Conservation (phyloP, 2,888 invertebrate species). For the Platerodrilus igneus region DNA sequence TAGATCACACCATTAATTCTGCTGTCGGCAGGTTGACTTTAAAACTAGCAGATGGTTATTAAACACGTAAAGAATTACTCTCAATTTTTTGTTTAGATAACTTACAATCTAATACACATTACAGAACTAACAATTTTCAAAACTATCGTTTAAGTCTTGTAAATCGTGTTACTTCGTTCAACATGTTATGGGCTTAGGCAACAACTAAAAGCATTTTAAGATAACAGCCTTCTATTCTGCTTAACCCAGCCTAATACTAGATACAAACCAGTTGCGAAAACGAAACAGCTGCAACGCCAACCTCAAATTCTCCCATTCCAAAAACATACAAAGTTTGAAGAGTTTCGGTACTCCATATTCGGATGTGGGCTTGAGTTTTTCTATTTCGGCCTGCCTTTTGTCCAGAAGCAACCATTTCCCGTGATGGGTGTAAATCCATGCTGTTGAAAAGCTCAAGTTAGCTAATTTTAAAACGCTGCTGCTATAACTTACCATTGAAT, state of each 20-base stretch:
- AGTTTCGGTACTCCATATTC: slow-evolving; percentile 89
- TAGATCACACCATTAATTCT: too few species aligned
- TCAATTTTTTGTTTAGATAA: too few species aligned
- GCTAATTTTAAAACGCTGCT: neutral
- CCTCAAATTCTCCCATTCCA: slow-evolving; percentile 85
- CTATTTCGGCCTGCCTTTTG: slow-evolving; percentile 80
- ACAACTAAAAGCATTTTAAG: too few species aligned
- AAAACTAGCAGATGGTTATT: too few species aligned
- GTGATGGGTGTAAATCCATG: slow-evolving; percentile 83
- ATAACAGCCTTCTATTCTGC: too few species aligned
- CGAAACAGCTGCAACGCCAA: slow-evolving; percentile 81
- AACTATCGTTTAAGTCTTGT: too few species aligned
- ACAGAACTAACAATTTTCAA: too few species aligned
- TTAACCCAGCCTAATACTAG: neutral
- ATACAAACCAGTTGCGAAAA: slow-evolving; percentile 83
- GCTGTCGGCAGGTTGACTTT: too few species aligned
- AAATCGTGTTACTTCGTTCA: too few species aligned
- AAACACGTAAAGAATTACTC: too few species aligned
- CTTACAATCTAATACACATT: too few species aligned
- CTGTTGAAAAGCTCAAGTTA: slow-evolving; percentile 48
- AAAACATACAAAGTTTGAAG: slow-evolving; percentile 84
- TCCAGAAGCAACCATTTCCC: slow-evolving; percentile 85
- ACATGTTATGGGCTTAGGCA: too few species aligned
- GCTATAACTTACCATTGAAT: slow-evolving; percentile 71
- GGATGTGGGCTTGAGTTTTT: slow-evolving; percentile 82